phyloP scores from a whole-genome alignment of 2,113 vertebrate genomes.

The Psittacula cyanocephala region DNA sequence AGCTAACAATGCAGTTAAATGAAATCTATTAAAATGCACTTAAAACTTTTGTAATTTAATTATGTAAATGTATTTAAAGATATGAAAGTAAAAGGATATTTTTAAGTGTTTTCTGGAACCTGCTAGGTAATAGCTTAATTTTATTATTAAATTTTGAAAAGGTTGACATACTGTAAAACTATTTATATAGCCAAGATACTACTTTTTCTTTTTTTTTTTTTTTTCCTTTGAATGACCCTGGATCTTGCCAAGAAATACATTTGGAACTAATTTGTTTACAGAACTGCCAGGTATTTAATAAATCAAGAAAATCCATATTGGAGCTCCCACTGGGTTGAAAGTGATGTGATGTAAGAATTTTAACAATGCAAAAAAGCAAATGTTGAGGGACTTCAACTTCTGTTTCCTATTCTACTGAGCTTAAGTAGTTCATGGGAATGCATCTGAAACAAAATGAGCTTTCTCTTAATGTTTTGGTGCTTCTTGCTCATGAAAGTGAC shows the following conservation, averaged over 20 bases:
- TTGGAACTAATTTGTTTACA: constrained; percentile 56
- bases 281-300: constrained; percentile 51
- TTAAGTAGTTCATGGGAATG: constrained; percentile 73
- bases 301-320: constrained; percentile 43
- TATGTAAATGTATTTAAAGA: neutral
- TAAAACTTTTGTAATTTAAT: neutral
- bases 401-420: constrained; percentile 16
- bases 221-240: neutral
- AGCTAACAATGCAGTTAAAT: neutral
- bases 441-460: constrained; percentile 75
- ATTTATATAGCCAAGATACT: neutral
- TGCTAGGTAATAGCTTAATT: neutral
- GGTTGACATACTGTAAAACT: neutral
- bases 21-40: neutral
- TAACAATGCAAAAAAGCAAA: constrained; percentile 58
- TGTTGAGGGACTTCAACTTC: constrained; percentile 22
- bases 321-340: constrained; percentile 46
- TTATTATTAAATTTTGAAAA: neutral
- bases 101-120: neutral
- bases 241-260: constrained; percentile 52
- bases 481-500: constrained; percentile 30
- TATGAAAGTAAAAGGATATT: neutral
- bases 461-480: constrained; percentile 57
- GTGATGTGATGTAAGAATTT: constrained; percentile 49
- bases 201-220: neutral